Evolutionary conservation across 2,888 invertebrate genomes (phyloP).

Genomic region (Ashinkailepas kermadecensis): DNA sequence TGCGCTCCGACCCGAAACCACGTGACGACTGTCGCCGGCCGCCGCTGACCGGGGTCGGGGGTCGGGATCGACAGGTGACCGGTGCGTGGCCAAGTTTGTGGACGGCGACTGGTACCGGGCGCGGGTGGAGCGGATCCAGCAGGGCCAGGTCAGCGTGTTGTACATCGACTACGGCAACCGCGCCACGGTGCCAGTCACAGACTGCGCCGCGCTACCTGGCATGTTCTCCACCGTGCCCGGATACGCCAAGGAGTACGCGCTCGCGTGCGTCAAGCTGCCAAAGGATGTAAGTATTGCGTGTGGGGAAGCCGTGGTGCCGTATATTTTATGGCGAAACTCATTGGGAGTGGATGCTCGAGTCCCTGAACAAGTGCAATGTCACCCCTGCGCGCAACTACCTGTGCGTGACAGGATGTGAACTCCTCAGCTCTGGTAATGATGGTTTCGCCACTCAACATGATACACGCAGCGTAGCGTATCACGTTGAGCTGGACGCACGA

Average conservation of each 20-base stretch:
- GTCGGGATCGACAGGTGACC: conserved; percentile 50
- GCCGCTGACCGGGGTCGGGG: no score
- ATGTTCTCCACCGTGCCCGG: conserved; percentile 53
- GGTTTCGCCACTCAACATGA: no score
- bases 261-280: conserved; percentile 78
- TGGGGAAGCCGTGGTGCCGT: not conserved
- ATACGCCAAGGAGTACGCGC: conserved; percentile 68
- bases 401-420: no score
- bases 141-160: conserved; percentile 66
- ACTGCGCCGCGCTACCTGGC: conserved; percentile 74
- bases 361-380: not conserved
- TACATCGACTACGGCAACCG: conserved; percentile 96
- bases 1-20: no score
- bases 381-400: not conserved
- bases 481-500: no score
- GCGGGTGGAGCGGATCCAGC: conserved; percentile 56
- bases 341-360: no score
- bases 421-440: no score
- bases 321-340: no score
- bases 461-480: no score
- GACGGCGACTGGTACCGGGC: conserved; percentile 97
- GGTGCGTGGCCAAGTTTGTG: conserved; percentile 85
- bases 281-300: conserved; percentile 57
- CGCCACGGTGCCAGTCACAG: conserved; percentile 52
- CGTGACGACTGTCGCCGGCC: no score